Evolutionary conservation across 2,797 vertebrate genomes (phyloP).

Genomic region (Pitangus sulphuratus): DNA sequence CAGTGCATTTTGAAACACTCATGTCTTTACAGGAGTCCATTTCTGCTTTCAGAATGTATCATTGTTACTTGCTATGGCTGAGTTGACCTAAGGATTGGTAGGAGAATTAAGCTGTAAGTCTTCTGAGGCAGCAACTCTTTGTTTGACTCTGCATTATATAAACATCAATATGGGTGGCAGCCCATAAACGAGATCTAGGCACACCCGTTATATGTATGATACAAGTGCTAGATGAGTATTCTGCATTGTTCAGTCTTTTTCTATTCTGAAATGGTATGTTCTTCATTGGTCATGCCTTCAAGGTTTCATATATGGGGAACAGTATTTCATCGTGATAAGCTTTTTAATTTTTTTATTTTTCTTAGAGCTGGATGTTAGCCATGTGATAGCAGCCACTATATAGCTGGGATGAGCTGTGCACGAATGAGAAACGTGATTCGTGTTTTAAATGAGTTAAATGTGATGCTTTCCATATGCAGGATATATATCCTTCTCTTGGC

Average conservation of each 20-base stretch:
- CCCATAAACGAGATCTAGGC: not conserved
- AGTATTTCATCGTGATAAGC: not conserved
- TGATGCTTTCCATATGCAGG: slow-evolving; percentile 39
- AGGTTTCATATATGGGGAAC: not conserved
- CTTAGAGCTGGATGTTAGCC: not conserved
- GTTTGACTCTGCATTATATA: slow-evolving; percentile 2
- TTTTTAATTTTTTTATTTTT: not conserved
- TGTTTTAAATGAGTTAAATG: slow-evolving; percentile 3
- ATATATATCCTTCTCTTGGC: not conserved
- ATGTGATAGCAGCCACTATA: not conserved
- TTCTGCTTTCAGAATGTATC: not conserved
- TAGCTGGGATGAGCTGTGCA: not conserved
- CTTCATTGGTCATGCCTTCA: not conserved
- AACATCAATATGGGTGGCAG: slow-evolving; percentile 41
- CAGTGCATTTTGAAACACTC: not conserved
- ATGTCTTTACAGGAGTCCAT: not conserved
- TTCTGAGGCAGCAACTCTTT: slow-evolving; percentile 10
- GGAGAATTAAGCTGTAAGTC: slow-evolving; percentile 32
- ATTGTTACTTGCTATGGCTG: not conserved
- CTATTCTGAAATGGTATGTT: not conserved
- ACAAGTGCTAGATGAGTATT: not conserved
- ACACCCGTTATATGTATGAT: not conserved
- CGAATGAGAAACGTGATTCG: slow-evolving; percentile 3
- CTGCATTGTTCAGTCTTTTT: not conserved
- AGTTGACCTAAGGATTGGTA: not conserved